These are phyloP conservation scores for Aspidiotus destructor DNA, from an alignment of 2,888 invertebrate species.

Conservation along the genomic window DNA sequence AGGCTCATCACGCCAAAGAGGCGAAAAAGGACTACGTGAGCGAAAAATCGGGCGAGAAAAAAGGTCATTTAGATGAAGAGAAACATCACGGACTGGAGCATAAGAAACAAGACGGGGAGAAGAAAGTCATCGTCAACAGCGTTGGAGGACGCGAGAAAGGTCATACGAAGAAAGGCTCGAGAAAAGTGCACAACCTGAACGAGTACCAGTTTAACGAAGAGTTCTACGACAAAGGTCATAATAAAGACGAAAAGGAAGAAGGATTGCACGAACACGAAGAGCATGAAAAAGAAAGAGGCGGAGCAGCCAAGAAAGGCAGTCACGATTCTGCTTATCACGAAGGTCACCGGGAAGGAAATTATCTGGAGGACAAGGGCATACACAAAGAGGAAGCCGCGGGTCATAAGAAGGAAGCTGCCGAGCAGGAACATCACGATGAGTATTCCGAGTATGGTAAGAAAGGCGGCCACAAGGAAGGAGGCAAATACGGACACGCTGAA, in stretches of 20 bases:
- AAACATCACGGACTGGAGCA: conserved; percentile 50
- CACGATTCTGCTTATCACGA: conserved; percentile 48
- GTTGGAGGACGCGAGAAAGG: conserved; percentile 57
- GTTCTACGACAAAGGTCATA: conserved; percentile 63
- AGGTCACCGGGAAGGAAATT: conserved; percentile 49
- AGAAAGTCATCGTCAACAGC: conserved; percentile 51
- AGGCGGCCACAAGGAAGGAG: conserved; percentile 46
- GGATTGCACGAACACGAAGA: conserved; percentile 51
- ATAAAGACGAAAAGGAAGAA: conserved; percentile 56
- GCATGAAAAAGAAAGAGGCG: conserved; percentile 50
- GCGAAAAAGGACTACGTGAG: conserved; percentile 48
- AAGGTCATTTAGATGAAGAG: conserved; percentile 48
- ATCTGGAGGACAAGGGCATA: conserved; percentile 51
- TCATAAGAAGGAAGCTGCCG: conserved; percentile 50
- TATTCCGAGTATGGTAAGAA: conserved; percentile 50
- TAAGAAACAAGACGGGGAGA: conserved; percentile 47
- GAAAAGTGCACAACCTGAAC: conserved; percentile 63
- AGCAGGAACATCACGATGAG: conserved; percentile 49
- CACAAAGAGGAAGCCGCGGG: conserved; percentile 48
- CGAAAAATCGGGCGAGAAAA: conserved; percentile 49
- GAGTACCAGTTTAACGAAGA: conserved; percentile 68
- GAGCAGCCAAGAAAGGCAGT: conserved; percentile 49
- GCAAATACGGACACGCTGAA: conserved; percentile 46
- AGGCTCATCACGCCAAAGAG: conserved; percentile 49
- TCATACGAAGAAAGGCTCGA: conserved; percentile 59